Conservation (phyloP, 2,113 vertebrate genomes). For the Alligator sinensis region DNA sequence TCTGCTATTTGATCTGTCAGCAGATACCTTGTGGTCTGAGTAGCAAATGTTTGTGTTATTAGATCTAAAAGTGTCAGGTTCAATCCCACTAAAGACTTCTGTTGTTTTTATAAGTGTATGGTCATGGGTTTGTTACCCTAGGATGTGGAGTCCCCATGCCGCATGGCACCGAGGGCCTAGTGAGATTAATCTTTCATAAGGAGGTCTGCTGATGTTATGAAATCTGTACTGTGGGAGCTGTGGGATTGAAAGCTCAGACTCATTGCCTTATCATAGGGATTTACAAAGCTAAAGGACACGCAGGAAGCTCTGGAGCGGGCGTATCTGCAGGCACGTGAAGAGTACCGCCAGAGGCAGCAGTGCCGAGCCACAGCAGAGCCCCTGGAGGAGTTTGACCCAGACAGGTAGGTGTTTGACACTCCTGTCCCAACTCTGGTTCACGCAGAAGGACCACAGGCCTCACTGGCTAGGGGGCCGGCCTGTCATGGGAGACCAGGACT, state of each 20-base stretch:
- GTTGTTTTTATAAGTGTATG: not conserved
- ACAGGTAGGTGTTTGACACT: conserved; percentile 76
- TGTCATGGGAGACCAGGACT: not conserved
- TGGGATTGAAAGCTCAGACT: not conserved
- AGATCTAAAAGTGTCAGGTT: not conserved
- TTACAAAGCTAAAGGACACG: conserved; percentile 77
- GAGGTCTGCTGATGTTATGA: not conserved
- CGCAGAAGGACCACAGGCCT: not conserved
- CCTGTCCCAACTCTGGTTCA: not conserved
- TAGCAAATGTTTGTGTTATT: not conserved
- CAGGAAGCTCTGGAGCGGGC: conserved; percentile 83
- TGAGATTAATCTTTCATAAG: not conserved
- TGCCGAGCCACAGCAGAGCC: not conserved
- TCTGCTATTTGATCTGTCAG: not conserved
- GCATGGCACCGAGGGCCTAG: not conserved
- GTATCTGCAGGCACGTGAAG: conserved; percentile 82
- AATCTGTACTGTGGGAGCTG: accelerated
- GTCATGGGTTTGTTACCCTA: not conserved
- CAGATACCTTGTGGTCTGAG: not conserved
- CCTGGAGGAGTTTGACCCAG: conserved; percentile 76
- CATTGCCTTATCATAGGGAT: conserved; percentile 64
- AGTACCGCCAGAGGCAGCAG: conserved; percentile 71
- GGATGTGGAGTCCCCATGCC: too few species aligned
- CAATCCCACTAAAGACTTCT: not conserved
- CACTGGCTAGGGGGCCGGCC: not conserved